These are phyloP conservation scores for Saxidomus purpurata DNA, from an alignment of 1,140 invertebrate genomes.

Conservation along the genomic window DNA sequence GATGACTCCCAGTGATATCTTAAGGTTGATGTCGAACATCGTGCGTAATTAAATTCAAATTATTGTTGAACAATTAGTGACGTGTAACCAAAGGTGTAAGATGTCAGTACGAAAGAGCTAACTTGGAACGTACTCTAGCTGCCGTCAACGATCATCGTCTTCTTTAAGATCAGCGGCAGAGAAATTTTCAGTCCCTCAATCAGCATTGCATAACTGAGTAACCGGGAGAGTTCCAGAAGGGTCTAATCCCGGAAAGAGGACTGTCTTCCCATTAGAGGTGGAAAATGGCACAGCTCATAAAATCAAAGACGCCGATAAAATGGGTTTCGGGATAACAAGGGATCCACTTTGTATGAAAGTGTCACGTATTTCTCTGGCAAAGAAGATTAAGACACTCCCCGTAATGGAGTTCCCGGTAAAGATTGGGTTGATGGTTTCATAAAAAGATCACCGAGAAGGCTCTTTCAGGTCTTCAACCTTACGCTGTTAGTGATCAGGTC, in stretches of 20 bases:
- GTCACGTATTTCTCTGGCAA: neutral
- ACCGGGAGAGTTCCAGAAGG: neutral
- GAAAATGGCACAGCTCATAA: slow-evolving; percentile 21
- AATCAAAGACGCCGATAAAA: slow-evolving; percentile 41
- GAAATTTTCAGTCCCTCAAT: neutral
- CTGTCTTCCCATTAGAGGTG: neutral
- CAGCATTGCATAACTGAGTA: neutral
- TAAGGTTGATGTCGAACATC: too few species aligned
- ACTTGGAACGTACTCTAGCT: neutral
- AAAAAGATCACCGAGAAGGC: neutral
- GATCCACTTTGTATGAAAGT: slow-evolving; percentile 57
- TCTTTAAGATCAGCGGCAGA: too few species aligned
- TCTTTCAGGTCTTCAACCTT: neutral
- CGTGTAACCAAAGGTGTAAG: slow-evolving; percentile 1
- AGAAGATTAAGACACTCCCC: slow-evolving; percentile 34
- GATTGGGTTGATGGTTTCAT: neutral
- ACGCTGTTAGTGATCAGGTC: neutral
- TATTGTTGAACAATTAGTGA: neutral
- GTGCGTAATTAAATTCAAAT: too few species aligned
- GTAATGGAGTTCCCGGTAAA: slow-evolving; percentile 7
- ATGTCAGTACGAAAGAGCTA: slow-evolving; percentile 6
- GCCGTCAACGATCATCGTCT: too few species aligned
- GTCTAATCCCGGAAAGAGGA: neutral
- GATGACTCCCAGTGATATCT: too few species aligned
- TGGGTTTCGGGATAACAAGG: slow-evolving; percentile 51